phyloP scores from a whole-genome alignment of 2,797 vertebrate genomes.

The Sebastes ruberrimus region DNA sequence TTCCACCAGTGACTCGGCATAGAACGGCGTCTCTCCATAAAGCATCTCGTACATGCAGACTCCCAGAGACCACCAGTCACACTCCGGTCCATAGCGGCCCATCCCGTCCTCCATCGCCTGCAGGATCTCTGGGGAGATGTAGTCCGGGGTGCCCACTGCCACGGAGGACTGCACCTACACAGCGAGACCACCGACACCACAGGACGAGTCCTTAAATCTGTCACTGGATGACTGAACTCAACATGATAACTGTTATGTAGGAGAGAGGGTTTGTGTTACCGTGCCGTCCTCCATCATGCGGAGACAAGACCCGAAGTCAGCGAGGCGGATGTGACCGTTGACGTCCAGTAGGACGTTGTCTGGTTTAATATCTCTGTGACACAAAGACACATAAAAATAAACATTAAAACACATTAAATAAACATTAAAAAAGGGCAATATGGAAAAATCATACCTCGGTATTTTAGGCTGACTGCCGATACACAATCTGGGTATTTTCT shows the following conservation, averaged over 20 bases:
- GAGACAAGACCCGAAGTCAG: conserved; percentile 96
- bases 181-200: neutral
- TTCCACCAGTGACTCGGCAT: conserved; percentile 95
- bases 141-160: conserved; percentile 96
- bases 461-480: too few relatives aligned
- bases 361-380: conserved; percentile 92
- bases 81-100: conserved; percentile 96
- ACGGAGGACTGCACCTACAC: conserved; percentile 95
- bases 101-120: conserved; percentile 99
- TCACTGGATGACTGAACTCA: neutral
- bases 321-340: conserved; percentile 96
- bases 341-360: conserved; percentile 96
- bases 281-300: conserved; percentile 97
- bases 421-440: neutral
- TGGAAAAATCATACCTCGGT: too few relatives aligned
- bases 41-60: conserved; percentile 99
- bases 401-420: neutral
- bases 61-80: conserved; percentile 98
- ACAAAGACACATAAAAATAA: neutral
- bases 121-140: conserved; percentile 98
- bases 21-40: conserved; percentile 96
- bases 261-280: conserved; percentile 74
- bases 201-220: neutral
- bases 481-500: too few relatives aligned
- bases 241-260: neutral